phyloP scores from a whole-genome alignment of 2,888 invertebrate species.

The Dicycla oo region DNA sequence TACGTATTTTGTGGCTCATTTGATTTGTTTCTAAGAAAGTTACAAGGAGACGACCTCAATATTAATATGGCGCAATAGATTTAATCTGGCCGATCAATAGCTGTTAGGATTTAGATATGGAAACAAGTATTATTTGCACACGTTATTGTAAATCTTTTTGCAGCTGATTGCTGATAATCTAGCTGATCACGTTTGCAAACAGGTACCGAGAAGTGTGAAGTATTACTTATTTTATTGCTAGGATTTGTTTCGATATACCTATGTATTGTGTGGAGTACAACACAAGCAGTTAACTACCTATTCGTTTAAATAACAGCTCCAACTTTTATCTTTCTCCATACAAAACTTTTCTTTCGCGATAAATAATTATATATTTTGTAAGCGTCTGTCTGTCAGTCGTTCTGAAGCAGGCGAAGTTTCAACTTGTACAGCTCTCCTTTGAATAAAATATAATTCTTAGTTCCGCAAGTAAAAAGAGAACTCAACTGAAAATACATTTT shows the following conservation, averaged over 20 bases:
- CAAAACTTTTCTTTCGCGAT: constrained; percentile 30
- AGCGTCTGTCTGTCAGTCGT: constrained; percentile 55
- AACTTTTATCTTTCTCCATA: constrained; percentile 23
- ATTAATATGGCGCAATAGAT: neutral
- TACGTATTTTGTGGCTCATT: neutral
- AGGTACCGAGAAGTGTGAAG: neutral
- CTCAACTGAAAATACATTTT: constrained; percentile 60
- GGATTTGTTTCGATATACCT: neutral
- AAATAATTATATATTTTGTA: constrained; percentile 55
- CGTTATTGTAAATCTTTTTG: constrained; percentile 11
- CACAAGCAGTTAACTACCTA: neutral
- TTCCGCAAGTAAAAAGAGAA: constrained; percentile 55
- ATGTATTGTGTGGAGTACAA: neutral
- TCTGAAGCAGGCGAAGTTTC: constrained; percentile 50
- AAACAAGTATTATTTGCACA: constrained; percentile 8
- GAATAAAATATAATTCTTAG: constrained; percentile 68
- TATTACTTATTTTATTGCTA: neutral
- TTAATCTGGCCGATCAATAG: constrained; percentile 14
- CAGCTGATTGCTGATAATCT: neutral
- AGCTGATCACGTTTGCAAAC: constrained; percentile 1
- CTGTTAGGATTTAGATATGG: constrained; percentile 33
- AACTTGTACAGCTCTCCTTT: constrained; percentile 54
- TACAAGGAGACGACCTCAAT: neutral
- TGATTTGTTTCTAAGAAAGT: constrained; percentile 12
- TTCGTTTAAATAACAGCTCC: constrained; percentile 15